Evolutionary conservation across 1,140 invertebrate species (phyloP), one percentile per base, ranked within the genome.

Genomic region (Eriocheir sinensis): DNA sequence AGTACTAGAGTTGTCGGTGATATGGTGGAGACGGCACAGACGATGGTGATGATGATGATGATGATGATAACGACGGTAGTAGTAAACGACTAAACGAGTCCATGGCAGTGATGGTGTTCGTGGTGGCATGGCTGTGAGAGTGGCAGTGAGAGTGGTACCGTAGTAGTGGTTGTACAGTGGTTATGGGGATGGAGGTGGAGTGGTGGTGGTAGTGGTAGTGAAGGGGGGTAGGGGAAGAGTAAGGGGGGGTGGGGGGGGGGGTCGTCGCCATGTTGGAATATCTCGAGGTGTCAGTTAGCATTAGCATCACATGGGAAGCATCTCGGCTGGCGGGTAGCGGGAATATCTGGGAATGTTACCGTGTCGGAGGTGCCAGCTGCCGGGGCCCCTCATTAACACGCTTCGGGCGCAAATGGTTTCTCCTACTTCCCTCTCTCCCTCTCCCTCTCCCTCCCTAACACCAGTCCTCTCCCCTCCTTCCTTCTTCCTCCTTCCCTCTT

Each of bases 261-360:
- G 32, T 36, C 32, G 92, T n/a, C 88, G 60, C 86, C 93, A 94
- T 94, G 80, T 93, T 93, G 81, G 91, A 93, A 93, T 93, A 93
- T 93, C 91, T 93, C 41, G 80, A 27, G 41, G 91, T 93, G 91
- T 93, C 91, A 93, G 91, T 93, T 93, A 93, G 81, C 91, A 86
- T 93, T 93, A 93, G 30, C 91, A 41, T 93, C 91, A 92, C 91
- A 92, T 41, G 79, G 79, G 91, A 92, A 92, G 91, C 91, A 81
- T 92, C 91, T 92, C 38, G 72, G 60, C 15, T 79, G 60, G 91
- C 36, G 36, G 91, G 32, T 81, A 72, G 90, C 44, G 91, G 91
- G 91, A 92, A 92, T 92, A 92, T 92, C 79, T 81, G 72, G 79
- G 91, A 92, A 83, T 92, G 91, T 92, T 92, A 81, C 80, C 40